These are phyloP conservation scores for Phaonia tiefii DNA, from an alignment of 2,888 invertebrate genomes.

Conservation along the genomic window DNA sequence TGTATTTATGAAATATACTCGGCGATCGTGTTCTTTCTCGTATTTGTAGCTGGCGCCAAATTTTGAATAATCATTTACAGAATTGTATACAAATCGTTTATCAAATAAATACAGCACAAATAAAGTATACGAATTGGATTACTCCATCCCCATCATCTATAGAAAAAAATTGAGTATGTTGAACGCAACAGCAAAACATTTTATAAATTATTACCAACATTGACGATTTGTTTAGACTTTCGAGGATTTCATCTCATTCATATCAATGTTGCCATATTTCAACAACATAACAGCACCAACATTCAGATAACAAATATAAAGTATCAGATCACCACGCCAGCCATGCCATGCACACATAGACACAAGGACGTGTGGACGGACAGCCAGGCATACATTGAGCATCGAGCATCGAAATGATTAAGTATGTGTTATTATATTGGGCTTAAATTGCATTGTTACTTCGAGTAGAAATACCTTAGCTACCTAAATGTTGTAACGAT, in stretches of 20 bases:
- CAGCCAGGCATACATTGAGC: slow-evolving; percentile 8
- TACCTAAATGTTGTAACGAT: no score
- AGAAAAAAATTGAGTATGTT: no score
- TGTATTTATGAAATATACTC: slow-evolving; percentile 59
- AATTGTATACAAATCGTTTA: slow-evolving; percentile 38
- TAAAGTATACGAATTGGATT: neutral
- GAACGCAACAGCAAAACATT: slow-evolving; percentile 11
- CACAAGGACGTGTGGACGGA: neutral
- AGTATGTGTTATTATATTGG: slow-evolving; percentile 61
- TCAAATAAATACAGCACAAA: slow-evolving; percentile 7
- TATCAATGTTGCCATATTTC: slow-evolving; percentile 63
- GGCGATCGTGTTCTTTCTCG: slow-evolving; percentile 12
- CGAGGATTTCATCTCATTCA: slow-evolving; percentile 45
- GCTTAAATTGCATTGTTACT: slow-evolving; percentile 57
- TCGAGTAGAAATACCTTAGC: no score
- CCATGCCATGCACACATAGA: neutral
- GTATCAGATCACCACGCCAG: neutral
- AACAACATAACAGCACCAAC: slow-evolving; percentile 24
- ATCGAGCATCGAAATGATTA: slow-evolving; percentile 47
- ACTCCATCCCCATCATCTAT: no score
- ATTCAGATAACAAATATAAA: neutral
- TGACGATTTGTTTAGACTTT: slow-evolving; percentile 66
- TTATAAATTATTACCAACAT: slow-evolving; percentile 61
- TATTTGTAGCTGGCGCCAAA: slow-evolving; percentile 63
- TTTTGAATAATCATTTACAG: slow-evolving; percentile 66